These are phyloP conservation scores for Neodontobutis hainanensis DNA, from an alignment of 2,113 vertebrate genomes.

Conservation along the genomic window DNA sequence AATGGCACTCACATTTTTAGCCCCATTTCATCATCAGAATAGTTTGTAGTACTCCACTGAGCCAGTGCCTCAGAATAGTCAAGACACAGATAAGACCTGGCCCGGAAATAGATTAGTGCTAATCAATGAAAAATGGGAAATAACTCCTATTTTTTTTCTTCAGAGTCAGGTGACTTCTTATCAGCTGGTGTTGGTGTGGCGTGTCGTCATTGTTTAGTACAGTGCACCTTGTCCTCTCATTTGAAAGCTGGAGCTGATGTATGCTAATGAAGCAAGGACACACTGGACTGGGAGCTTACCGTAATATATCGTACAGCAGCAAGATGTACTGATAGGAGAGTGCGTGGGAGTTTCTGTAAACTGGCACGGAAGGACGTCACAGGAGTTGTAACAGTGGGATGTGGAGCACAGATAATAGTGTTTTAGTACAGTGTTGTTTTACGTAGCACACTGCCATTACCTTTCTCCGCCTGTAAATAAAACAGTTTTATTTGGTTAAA, in stretches of 20 bases:
- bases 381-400: neutral
- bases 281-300: neutral
- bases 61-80: neutral
- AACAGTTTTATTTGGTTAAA: neutral
- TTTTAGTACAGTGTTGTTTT: slow-evolving; percentile 4
- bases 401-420: slow-evolving; percentile 28
- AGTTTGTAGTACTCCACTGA: neutral
- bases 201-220: neutral
- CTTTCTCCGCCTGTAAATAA: slow-evolving; percentile 22
- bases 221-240: slow-evolving; percentile 4
- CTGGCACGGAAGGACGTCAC: slow-evolving; percentile 20
- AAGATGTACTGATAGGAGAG: slow-evolving; percentile 30
- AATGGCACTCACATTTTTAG: neutral
- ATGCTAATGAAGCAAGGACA: neutral
- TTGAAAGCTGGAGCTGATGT: neutral
- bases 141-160: slow-evolving; percentile 5
- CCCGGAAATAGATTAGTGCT: slow-evolving; percentile 30
- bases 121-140: slow-evolving; percentile 23
- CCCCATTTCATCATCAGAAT: neutral
- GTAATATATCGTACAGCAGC: neutral
- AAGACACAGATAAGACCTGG: slow-evolving; percentile 6
- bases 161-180: slow-evolving; percentile 15
- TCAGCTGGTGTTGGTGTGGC: neutral
- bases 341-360: slow-evolving; percentile 11
- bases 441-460: neutral